Evolutionary conservation across 2,888 invertebrate species (phyloP), one percentile per base, ranked within the genome.

Genomic region (Ferdinandea cuprea): DNA sequence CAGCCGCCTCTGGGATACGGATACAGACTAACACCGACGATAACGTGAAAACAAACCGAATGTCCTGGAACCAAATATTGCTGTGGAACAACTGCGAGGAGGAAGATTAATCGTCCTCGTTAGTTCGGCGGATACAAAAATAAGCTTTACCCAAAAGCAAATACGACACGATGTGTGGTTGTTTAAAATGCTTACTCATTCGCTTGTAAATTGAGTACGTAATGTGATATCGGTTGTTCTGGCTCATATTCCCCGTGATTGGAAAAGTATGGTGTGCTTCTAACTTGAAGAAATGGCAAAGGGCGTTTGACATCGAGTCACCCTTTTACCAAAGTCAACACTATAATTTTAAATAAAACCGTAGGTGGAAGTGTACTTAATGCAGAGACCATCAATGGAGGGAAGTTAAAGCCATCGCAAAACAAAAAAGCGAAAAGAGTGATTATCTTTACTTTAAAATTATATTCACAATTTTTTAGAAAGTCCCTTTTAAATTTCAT

Each of bases 151-250:
- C 44, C 17, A 37, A 56, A 58, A 74, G 50, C 40, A 21, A 74
- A 25, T 19, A 52, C 42, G 40, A 11, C 8, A 37, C 7, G 13
- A 28, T 9, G 42, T 17, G 32, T 66, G 35, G 58, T 11, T 9
- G 9, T 2, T 15, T 9, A 17, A n/a, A 56, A 46, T 56, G 25
- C 44, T 46, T 37, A 56, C 35, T 9, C 35, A 68, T 42, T 68
- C 56, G 28, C 28, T 68, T 56, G 68, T 37, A 56, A 68, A 68
- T 58, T 56, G 56, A 68, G 56, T 37, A 35, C 56, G 46, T 56
- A 37, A 46, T 25, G 21, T 46, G 56, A 56, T 56, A 46, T 46
- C 68, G 25, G 28, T 25, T 56, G 4, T 19, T 30, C 37, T 17
- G 1, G 2, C 32, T 30, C 21, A 15, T 32, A 68, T 11, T 44